phyloP scores from a whole-genome alignment of 2,797 vertebrate species.

The Anguilla marmorata region DNA sequence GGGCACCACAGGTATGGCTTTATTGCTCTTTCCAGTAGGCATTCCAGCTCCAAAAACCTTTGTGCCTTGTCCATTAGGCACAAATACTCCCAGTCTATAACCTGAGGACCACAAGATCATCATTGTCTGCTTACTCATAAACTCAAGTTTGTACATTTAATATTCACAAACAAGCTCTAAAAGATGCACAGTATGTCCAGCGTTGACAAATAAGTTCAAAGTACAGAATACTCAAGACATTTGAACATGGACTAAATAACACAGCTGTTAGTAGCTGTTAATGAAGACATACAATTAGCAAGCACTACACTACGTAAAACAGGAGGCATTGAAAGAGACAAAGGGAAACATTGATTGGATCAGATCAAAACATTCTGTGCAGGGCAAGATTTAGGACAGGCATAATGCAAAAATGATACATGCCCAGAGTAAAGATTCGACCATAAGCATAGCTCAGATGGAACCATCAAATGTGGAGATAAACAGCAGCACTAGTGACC shows the following conservation, averaged over 20 bases:
- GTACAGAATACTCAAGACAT: background rate
- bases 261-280: background rate
- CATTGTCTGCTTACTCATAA: conserved; percentile 10
- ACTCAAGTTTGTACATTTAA: background rate
- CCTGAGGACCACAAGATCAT: conserved; percentile 54
- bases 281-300: conserved; percentile 1
- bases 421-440: background rate
- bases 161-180: conserved; percentile 7
- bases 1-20: conserved; percentile 50
- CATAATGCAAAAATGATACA: background rate
- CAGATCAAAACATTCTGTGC: background rate
- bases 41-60: conserved; percentile 43
- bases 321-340: background rate
- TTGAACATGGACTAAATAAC: background rate
- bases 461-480: too few species aligned
- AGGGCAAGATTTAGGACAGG: background rate
- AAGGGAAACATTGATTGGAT: background rate
- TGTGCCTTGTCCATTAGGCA: conserved; percentile 49
- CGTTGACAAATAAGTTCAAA: background rate
- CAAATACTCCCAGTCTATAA: conserved; percentile 43
- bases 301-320: background rate
- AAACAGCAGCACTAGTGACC: too few species aligned
- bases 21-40: conserved; percentile 47
- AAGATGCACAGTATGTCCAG: background rate
- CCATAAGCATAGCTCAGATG: too few species aligned